Conservation (phyloP, 2,113 vertebrate genomes). For the Strix uralensis region DNA sequence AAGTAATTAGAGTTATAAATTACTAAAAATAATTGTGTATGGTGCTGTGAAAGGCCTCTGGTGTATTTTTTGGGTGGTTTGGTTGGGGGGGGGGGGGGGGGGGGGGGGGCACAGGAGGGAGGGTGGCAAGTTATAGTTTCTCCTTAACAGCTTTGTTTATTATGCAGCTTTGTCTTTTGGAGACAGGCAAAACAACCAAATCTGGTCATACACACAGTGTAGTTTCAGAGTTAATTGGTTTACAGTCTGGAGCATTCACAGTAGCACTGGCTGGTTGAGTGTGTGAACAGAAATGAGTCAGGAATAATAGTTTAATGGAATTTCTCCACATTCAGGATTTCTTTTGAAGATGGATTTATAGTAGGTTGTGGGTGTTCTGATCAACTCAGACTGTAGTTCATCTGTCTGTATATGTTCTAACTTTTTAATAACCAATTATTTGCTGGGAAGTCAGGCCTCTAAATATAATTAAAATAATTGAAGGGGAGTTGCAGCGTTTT, state of each 20-base stretch:
- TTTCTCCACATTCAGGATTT: not conserved
- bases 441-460: not conserved
- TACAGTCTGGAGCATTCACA: not conserved
- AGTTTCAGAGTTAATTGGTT: not conserved
- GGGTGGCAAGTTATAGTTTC: not conserved
- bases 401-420: not conserved
- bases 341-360: not conserved
- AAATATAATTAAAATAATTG: constrained; percentile 6
- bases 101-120: no score
- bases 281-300: not conserved
- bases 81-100: not conserved
- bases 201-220: not conserved
- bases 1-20: not conserved
- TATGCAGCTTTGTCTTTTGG: not conserved
- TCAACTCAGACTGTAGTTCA: not conserved
- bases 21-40: not conserved
- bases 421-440: not conserved
- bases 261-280: not conserved
- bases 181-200: not conserved
- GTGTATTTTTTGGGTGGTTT: not conserved
- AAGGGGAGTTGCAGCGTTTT: not conserved
- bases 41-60: not conserved
- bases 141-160: not conserved
- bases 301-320: not conserved
- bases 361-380: not conserved